Evolutionary conservation across 2,113 vertebrate genomes (phyloP), one percentile per base, ranked within the genome.

Genomic region (Arenaria interpres): DNA sequence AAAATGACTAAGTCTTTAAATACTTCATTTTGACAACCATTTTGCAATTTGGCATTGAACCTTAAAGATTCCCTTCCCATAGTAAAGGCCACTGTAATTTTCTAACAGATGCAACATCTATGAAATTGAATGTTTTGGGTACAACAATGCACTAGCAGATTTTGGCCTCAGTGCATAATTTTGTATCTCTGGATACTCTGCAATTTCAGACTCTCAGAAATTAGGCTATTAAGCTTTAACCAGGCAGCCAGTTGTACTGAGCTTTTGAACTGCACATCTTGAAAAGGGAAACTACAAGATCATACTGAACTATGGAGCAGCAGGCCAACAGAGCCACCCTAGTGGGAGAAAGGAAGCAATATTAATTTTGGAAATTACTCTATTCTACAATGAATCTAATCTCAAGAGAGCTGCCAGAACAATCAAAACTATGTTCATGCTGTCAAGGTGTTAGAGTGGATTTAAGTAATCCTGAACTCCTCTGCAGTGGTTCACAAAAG

Each of bases 301-400:
- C 50, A n/a, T 41, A 60, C 15, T 77, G 59, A 83, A 33, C 48
- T 43, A n/a, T n/a, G 37, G 27, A 86, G 68, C 51, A 88, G 35
- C 10, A 79, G 39, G 35, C 60, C 46, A 72, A 79, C 27, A 66
- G 35, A 94, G 24, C 27, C 53, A 85, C 24, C 25, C 9, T 32
- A 43, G 23, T 64, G 48, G 21, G 24, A 73, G 51, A 95, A 83
- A 74, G 16, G 12, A 84, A 80, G 12, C 12, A 86, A 51, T 67
- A 85, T 88, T 89, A 69, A 90, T 88, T 94, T 94, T 74, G 78
- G 25, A 83, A 88, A 93, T 81, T 30, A 60, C 39, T 74, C 33
- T 76, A 33, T 69, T 72, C 37, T 82, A 20, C 67, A 56, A 79
- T 32, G 77, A 71, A 2, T 30, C 8, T 77, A 90, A 92, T 75